Conservation (phyloP, 2,888 invertebrate genomes). For the Erebia ligea region DNA sequence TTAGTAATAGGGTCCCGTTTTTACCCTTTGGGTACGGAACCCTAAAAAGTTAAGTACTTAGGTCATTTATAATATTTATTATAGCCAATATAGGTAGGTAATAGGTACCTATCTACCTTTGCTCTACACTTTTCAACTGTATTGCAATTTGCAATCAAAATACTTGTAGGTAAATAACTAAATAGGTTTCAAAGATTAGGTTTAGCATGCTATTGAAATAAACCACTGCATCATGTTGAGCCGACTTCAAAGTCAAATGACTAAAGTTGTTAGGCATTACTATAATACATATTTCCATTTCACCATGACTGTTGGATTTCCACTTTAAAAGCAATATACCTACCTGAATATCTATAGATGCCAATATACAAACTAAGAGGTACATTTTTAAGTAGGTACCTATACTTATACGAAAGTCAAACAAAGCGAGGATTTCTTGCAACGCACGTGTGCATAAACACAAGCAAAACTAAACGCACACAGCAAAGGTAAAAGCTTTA, state of each 20-base stretch:
- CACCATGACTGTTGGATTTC: slow-evolving; percentile 3
- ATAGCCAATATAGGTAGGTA: no score
- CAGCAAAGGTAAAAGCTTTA: slow-evolving; percentile 60
- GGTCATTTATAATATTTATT: no score
- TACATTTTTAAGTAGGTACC: not conserved
- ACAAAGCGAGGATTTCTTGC: slow-evolving; percentile 34
- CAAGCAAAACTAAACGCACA: slow-evolving; percentile 34
- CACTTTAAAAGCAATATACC: slow-evolving; percentile 1
- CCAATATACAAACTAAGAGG: not conserved
- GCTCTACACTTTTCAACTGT: no score
- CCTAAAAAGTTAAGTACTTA: no score
- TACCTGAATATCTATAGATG: slow-evolving; percentile 1
- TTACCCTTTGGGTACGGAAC: no score
- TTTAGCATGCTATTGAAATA: not conserved
- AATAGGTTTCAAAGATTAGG: not conserved
- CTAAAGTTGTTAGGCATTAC: not conserved
- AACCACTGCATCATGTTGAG: not conserved
- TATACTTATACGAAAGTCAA: slow-evolving; percentile 13
- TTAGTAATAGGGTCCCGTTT: no score
- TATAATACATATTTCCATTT: slow-evolving; percentile 6
- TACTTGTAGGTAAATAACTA: not conserved
- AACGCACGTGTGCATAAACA: slow-evolving; percentile 57
- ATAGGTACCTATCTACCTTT: no score
- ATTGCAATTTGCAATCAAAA: no score
- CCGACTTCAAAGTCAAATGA: not conserved